Evolutionary conservation across 2,113 vertebrate genomes (phyloP), one percentile per base, ranked within the genome.

Genomic region (Tragulus kanchil): DNA sequence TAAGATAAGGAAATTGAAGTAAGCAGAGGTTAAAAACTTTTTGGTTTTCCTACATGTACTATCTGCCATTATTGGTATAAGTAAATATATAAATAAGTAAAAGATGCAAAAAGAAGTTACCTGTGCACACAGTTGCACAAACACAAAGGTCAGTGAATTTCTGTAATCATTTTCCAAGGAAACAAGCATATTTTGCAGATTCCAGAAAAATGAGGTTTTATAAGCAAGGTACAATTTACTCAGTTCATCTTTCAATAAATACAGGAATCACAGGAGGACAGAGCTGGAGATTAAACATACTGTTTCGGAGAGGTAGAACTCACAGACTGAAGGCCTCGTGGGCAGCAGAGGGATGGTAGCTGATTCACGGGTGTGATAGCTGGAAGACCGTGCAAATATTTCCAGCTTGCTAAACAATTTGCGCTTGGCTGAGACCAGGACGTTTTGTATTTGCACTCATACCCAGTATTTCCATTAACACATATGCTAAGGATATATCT

Each of bases 401-500:
- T 79, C 65, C 65, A 82, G 79, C 58, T 52, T 23, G 8, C 95
- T 95, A 28, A 79, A 75, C 64, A 73, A 77, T 89, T 88, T 88
- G 71, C 48, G 6, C 31, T 91, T 81, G 59, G 78, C 96, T 91
- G 92, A n/a, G 65, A 91, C 17, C 15, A 26, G 94, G 64, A 93
- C 59, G 31, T 78, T 92, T 81, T 93, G 82, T 77, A 54, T 95
- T 94, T 93, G 54, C 86, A 28, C 52, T 16, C 65, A 17, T 45
- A 83, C 86, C 62, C 28, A 64, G 79, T 71, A 77, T 95, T 97
- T 97, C 96, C 45, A 50, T 91, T 58, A 91, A 64, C 79, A 71
- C 8, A 19, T 64, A 77, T 94, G 83, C 86, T 62, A 81, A 92
- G 58, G 85, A 59, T 94, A 8, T 56, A n/a, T 97, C 89, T 89